Percentiles rank a stretch among this genome's conserved stretches.
Conservation (phyloP, 1,140 invertebrate genomes). For the Periplaneta americana region DNA sequence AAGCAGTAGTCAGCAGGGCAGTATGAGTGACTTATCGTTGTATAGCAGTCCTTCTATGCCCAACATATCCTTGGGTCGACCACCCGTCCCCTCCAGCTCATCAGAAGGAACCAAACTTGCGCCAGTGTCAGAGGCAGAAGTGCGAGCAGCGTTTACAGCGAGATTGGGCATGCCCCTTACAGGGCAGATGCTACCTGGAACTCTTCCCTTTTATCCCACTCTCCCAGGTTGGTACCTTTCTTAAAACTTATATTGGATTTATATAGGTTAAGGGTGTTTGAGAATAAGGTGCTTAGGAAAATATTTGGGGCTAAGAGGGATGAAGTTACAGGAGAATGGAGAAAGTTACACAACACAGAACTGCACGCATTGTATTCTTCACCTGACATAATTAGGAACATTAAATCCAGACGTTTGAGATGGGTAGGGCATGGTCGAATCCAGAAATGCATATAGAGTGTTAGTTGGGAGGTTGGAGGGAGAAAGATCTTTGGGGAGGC, state of each 20-base stretch:
- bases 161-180: slow-evolving; percentile 66
- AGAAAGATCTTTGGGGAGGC: too few species aligned
- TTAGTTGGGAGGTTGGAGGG: too few species aligned
- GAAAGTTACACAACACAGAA: too few species aligned
- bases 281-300: too few species aligned
- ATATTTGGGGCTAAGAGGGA: too few species aligned
- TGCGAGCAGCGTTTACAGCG: slow-evolving; percentile 65
- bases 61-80: slow-evolving; percentile 88
- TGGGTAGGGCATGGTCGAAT: too few species aligned
- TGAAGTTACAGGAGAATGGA: too few species aligned
- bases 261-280: too few species aligned
- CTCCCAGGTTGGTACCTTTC: slow-evolving; percentile 46
- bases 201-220: slow-evolving; percentile 69
- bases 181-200: slow-evolving; percentile 63
- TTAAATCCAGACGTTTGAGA: too few species aligned
- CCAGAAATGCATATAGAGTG: too few species aligned
- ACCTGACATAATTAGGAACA: too few species aligned
- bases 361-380: too few species aligned
- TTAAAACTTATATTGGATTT: neutral
- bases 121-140: slow-evolving; percentile 70
- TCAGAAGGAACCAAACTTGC: slow-evolving; percentile 41
- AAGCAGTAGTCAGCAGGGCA: slow-evolving; percentile 46
- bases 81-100: slow-evolving; percentile 48
- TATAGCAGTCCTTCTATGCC: slow-evolving; percentile 95
- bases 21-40: slow-evolving; percentile 60